Base-by-base conservation (phyloP, 2,797 vertebrate species). In the Petrocephalus schoutedeni region DNA sequence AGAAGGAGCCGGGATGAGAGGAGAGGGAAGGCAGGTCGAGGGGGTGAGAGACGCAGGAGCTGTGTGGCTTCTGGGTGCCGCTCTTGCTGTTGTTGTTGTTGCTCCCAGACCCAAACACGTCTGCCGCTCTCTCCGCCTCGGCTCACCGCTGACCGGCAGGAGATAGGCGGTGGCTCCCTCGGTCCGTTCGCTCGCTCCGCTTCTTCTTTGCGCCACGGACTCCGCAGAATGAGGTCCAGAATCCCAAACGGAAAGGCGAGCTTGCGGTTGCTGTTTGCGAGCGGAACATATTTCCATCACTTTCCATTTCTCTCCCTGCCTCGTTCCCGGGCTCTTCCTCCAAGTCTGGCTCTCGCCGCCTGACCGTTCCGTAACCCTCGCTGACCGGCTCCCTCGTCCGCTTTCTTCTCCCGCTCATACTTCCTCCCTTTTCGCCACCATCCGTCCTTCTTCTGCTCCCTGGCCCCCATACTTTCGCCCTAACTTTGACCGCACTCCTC, bases 101-200 rank as follows among this genome's bases (percentile, higher is more conserved):
- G 54, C 54, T 32, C 8, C 90, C 80, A 61, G 54, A 57, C 58
- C 49, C 19, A 12, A 93, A 91, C 88, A 84, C 80, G 87, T 85
- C 56, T 51, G 36, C 82, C 23, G 58, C 51, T 61, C 14, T 21
- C 49, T 56, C 41, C 59, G 64, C 59, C 57, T 16, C 2, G 19
- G 85, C 57, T 84, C 57, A 83, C 77, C 61, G 86, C 87, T 89
- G 90, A 88, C 86, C 23, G 1, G 89, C 89, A 28, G 80, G 82
- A 88, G 77, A 51, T 89, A 89, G 89, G 54, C 88, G 67, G 80
- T 56, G 19, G 19, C 28, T 64, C 45, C 21, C 56, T 53, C 80
- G 19, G 45, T 67, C 80, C 0, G 19, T 19, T 28, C 61, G 51
- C 21, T 86, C 41, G 8, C 67, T 23, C 21, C 45, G 36, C 88